phyloP scores from a whole-genome alignment of 2,797 vertebrate species.

The Rhynchonycteris naso region DNA sequence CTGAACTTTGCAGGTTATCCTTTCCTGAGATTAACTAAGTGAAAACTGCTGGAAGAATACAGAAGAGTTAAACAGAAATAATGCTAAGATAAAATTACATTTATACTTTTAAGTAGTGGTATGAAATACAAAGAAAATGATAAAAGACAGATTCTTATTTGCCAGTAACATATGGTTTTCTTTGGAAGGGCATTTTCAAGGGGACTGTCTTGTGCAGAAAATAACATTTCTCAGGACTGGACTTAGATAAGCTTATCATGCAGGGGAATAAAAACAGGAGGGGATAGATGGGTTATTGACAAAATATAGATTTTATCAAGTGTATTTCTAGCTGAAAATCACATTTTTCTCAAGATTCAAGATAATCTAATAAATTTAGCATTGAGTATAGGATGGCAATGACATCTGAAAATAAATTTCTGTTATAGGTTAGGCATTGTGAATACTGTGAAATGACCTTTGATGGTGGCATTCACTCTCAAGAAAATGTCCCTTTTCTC shows the following conservation, averaged over 20 bases:
- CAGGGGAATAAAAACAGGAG: background rate
- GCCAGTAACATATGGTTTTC: background rate
- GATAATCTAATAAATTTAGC: background rate
- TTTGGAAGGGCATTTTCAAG: constrained; percentile 22
- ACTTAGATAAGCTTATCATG: background rate
- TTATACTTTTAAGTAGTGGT: background rate
- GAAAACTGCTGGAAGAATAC: background rate
- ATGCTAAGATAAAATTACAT: background rate
- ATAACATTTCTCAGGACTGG: background rate
- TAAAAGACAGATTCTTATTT: background rate
- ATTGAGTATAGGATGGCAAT: background rate
- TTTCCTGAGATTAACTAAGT: background rate
- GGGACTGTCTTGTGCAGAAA: background rate
- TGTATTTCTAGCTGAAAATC: constrained; percentile 34
- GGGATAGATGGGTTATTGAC: background rate
- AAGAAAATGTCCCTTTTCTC: background rate
- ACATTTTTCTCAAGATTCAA: background rate
- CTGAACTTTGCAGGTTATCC: background rate
- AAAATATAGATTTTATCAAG: constrained; percentile 34
- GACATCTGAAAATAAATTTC: constrained; percentile 13
- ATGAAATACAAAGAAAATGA: background rate
- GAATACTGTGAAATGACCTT: background rate
- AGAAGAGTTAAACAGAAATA: background rate
- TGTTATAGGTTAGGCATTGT: background rate
- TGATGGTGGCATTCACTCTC: background rate